A percentile compares a stretch with the other conserved stretches of the same genome.
Evolutionary conservation across 2,888 invertebrate genomes (phyloP).

Genomic region (Cheilosia soror): DNA sequence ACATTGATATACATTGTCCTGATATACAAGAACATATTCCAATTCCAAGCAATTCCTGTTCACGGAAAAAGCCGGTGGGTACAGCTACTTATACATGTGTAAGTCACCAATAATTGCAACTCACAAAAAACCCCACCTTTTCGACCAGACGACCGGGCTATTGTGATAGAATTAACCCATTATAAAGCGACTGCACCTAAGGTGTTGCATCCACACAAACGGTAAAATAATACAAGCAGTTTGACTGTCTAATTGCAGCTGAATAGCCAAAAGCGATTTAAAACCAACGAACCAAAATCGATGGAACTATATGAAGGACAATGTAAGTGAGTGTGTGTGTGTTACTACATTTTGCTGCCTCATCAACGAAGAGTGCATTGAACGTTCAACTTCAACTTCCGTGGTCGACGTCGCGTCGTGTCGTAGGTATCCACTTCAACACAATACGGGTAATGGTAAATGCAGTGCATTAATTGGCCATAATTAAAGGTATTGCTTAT

Average conservation of each 20-base stretch:
- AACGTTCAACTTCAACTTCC: constrained; percentile 15
- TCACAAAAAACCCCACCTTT: no score
- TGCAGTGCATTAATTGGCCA: constrained; percentile 58
- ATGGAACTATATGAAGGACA: not conserved
- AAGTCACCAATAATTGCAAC: no score
- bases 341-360: not conserved
- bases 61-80: no score
- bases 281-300: not conserved
- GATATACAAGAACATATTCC: no score
- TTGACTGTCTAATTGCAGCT: constrained; percentile 8
- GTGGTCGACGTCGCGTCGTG: not conserved
- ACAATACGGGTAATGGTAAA: constrained; percentile 40
- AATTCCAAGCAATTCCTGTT: no score
- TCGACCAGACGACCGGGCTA: no score
- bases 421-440: not conserved
- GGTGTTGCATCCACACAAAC: not conserved
- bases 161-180: no score
- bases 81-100: no score
- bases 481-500: constrained; percentile 64
- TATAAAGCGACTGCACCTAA: no score
- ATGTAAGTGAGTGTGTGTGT: not conserved
- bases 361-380: constrained; percentile 35
- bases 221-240: not conserved
- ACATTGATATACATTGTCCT: no score
- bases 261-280: constrained; percentile 13